Evolutionary conservation across 1,140 invertebrate genomes (phyloP), one percentile per base, ranked within the genome.

Genomic region (Pogonus chalceus): DNA sequence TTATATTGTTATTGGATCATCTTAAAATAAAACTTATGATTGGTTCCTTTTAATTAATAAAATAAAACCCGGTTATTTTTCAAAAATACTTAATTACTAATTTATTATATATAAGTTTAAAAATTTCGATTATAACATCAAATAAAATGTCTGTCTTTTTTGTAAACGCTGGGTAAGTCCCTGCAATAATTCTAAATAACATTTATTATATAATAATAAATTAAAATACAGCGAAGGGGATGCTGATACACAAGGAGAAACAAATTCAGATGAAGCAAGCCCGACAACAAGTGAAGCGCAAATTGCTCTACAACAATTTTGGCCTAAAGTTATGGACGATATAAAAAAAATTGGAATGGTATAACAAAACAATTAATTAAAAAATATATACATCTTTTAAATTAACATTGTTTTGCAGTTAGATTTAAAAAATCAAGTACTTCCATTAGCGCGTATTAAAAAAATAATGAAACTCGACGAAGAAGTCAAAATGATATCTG

Each of bases 381-480:
- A 23, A 14, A 1, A 53, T 26, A 16, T n/a, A n/a, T 20, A 52
- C 35, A 54, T 31, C 31, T 49, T 14, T 22, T 35, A 24, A 43
- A 31, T 52, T 48, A 35, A 53, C 56, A 49, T 24, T 37, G 51
- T 49, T 50, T 64, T 63, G 43, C 49, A 70, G 85, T 82, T 86
- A 74, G 90, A 93, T 63, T 78, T 93, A 46, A 90, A 91, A 72
- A 85, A 85, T 65, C 94, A 96, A 77, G 90, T 92, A 12, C 71
- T 99, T 21, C 96, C 96, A 0, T 69, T 98, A 47, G 95, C 96
- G 0, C 80, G 96, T 60, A 98, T 99, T 58, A 99, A 99, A 72
- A 98, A 98, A 68, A 99, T 99, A 43, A 99, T 99, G 96, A 98
- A 98, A 73, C 72, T 98, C 21, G 96, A 99, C 69, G 96, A 98